Percentiles rank a stretch among this genome's conserved stretches.
These are phyloP conservation scores for Melinopterus prodromus DNA, from an alignment of 2,888 invertebrate species.

Conservation along the genomic window DNA sequence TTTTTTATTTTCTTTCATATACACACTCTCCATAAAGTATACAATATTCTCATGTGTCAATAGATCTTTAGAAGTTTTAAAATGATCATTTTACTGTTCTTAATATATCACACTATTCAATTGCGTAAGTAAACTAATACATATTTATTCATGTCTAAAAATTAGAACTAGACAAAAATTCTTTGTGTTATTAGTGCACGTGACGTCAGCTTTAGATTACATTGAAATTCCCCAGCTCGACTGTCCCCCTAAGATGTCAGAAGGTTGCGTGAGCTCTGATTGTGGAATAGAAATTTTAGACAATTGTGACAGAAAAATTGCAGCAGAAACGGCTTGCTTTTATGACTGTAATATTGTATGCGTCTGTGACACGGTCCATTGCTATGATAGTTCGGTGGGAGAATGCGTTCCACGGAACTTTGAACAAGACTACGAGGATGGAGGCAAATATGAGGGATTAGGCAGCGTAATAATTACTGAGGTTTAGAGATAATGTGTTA, in stretches of 20 bases:
- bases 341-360: neutral
- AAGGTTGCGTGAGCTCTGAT: neutral
- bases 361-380: slow-evolving; percentile 4
- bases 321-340: neutral
- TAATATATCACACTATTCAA: neutral
- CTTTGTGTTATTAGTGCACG: neutral
- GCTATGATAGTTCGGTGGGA: neutral
- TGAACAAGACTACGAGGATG: neutral
- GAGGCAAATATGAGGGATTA: neutral
- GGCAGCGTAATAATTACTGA: neutral
- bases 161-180: neutral
- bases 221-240: neutral
- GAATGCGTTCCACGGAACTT: neutral
- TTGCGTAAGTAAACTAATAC: neutral
- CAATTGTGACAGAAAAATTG: neutral
- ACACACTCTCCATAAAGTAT: neutral
- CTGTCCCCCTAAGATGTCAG: slow-evolving; percentile 5
- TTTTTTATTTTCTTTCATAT: no score
- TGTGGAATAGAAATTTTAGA: neutral
- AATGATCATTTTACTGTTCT: neutral
- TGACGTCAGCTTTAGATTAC: neutral
- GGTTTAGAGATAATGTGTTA: no score
- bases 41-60: neutral
- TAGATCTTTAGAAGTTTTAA: neutral
- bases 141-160: neutral